Evolutionary conservation across 2,888 invertebrate genomes (phyloP).

Genomic region (Protophormia terraenovae): DNA sequence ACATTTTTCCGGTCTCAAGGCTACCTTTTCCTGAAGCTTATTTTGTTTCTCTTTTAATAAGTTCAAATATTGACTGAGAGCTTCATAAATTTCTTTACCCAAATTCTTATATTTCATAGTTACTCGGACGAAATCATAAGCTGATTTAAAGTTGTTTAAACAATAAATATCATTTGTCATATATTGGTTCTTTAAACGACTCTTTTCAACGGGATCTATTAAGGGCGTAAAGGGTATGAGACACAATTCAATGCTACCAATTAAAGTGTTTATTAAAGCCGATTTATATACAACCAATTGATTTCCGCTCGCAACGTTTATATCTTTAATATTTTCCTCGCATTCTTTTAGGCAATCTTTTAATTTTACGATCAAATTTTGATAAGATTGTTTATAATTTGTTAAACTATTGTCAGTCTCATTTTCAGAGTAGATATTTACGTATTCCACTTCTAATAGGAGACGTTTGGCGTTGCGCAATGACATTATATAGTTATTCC

Average conservation of each 20-base stretch:
- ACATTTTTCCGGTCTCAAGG: constrained; percentile 77
- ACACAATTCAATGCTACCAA: constrained; percentile 83
- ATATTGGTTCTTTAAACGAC: constrained; percentile 87
- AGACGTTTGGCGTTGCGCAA: constrained; percentile 72
- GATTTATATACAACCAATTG: constrained; percentile 68
- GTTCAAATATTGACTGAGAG: constrained; percentile 70
- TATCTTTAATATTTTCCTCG: neutral
- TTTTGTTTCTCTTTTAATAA: constrained; percentile 70
- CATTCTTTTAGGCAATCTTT: constrained; percentile 38
- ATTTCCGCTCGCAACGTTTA: constrained; percentile 57
- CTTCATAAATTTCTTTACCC: constrained; percentile 75
- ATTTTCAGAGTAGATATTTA: constrained; percentile 70
- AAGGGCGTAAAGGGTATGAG: constrained; percentile 85
- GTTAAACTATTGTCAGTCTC: constrained; percentile 69
- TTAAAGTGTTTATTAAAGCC: constrained; percentile 73
- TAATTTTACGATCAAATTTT: constrained; percentile 70
- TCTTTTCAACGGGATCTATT: constrained; percentile 93
- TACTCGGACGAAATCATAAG: constrained; percentile 82
- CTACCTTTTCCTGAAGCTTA: constrained; percentile 77
- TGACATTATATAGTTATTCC: constrained; percentile 67
- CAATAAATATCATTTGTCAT: constrained; percentile 86
- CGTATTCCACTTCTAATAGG: constrained; percentile 74
- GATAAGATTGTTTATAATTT: constrained; percentile 72
- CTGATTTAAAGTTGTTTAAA: constrained; percentile 83
- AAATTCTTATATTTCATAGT: constrained; percentile 78